Evolutionary conservation across 2,113 vertebrate genomes (phyloP).

Genomic region (Phrynosoma blainvillii): DNA sequence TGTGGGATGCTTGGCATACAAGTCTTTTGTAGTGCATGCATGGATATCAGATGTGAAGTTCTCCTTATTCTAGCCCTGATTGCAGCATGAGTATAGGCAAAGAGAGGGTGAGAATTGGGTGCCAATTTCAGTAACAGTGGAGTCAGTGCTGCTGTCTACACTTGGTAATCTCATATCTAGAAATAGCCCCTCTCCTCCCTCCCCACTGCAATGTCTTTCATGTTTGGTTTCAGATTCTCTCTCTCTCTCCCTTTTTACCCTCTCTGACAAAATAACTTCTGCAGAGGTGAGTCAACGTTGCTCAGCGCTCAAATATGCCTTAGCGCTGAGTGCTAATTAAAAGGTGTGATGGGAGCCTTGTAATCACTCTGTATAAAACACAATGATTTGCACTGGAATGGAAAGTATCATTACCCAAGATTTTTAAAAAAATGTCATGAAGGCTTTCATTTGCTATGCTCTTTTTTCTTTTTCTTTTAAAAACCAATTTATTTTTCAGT

Average conservation of each 20-base stretch:
- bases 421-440: not conserved
- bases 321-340: not conserved
- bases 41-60: not conserved
- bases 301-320: not conserved
- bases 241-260: not conserved
- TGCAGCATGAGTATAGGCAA: fast-evolving
- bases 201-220: not conserved
- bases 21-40: not conserved
- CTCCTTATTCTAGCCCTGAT: not conserved
- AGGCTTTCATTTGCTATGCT: conserved; percentile 2
- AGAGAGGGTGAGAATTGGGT: not conserved
- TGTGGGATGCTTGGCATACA: not conserved
- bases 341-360: conserved; percentile 19
- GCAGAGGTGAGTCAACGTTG: conserved; percentile 40
- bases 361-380: conserved; percentile 18
- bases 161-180: conserved; percentile 23
- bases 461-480: not conserved
- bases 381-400: not conserved
- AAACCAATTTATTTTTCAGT: not conserved
- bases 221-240: not conserved
- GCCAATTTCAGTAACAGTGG: not conserved
- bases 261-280: conserved; percentile 19
- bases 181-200: conserved; percentile 13
- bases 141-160: conserved; percentile 4
- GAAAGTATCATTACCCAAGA: conserved; percentile 6